phyloP scores from a whole-genome alignment of 1,140 invertebrate genomes.

The Aplysia californica region DNA sequence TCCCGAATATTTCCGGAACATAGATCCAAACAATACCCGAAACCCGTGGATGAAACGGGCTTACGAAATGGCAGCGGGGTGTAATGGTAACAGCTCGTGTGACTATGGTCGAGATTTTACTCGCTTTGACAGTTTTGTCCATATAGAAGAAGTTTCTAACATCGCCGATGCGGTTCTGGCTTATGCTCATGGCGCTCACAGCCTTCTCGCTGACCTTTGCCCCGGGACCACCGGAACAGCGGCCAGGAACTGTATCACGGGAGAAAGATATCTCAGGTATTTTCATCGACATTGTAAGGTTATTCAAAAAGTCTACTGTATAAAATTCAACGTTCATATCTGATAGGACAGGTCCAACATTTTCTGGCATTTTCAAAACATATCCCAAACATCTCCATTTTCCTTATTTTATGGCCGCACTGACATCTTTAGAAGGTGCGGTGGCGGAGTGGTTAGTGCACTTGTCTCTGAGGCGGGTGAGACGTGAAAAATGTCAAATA shows the following conservation, averaged over 20 bases:
- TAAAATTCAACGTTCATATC: too few species aligned
- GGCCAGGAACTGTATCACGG: neutral
- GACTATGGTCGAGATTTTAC: neutral
- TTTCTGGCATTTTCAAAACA: too few species aligned
- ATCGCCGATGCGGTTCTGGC: neutral
- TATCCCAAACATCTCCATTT: too few species aligned
- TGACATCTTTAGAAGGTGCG: too few species aligned
- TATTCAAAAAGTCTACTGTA: too few species aligned
- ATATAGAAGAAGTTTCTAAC: neutral
- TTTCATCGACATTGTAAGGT: too few species aligned
- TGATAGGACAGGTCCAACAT: too few species aligned
- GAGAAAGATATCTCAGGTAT: too few species aligned
- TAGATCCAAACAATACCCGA: neutral
- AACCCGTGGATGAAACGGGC: conserved; percentile 4
- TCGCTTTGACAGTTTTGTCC: neutral
- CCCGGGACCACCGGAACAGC: neutral
- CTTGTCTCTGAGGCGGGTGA: too few species aligned
- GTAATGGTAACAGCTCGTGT: neutral
- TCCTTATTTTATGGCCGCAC: too few species aligned
- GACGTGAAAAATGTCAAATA: too few species aligned
- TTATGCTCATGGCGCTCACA: neutral
- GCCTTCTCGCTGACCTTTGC: neutral
- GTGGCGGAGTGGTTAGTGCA: too few species aligned
- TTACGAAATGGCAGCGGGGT: neutral
- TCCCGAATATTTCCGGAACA: neutral